Conservation (phyloP, 2,888 invertebrate genomes). For the Drosophila austrosaltans region DNA sequence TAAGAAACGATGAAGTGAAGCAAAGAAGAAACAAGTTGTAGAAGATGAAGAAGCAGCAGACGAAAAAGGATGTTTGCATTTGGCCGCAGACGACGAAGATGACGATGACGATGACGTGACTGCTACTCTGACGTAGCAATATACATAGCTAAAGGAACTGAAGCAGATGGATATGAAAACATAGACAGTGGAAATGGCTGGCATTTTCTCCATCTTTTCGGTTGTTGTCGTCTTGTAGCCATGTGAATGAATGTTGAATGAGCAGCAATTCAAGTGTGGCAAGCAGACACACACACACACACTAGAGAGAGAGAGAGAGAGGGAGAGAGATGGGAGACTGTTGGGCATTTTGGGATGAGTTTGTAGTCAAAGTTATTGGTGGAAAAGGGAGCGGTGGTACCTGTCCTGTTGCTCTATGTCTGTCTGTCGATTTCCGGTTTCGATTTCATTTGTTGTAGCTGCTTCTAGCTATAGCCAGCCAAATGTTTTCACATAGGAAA, state of each 20-base stretch:
- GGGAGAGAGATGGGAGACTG: not conserved
- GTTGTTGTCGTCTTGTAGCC: constrained; percentile 24
- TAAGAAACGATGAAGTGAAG: not conserved
- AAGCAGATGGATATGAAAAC: constrained; percentile 1
- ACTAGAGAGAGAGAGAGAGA: not conserved
- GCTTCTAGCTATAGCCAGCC: constrained; percentile 7
- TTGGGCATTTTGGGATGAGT: not conserved
- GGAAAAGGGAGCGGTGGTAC: not conserved
- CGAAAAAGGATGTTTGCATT: constrained; percentile 20
- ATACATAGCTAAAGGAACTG: not conserved
- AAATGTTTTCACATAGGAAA: constrained; percentile 34
- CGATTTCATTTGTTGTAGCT: constrained; percentile 59
- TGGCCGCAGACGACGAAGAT: constrained; percentile 19
- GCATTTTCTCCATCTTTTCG: not conserved
- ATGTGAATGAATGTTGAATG: constrained; percentile 75
- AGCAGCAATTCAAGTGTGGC: constrained; percentile 73
- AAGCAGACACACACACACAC: constrained; percentile 56
- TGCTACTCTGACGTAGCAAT: constrained; percentile 3
- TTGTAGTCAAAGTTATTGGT: not conserved
- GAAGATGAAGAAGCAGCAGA: constrained; percentile 11
- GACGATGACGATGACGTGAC: constrained; percentile 34
- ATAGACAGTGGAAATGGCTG: not conserved
- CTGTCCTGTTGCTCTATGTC: constrained; percentile 20
- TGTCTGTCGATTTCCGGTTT: constrained; percentile 62
- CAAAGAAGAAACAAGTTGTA: not conserved